phyloP scores from a whole-genome alignment of 2,797 vertebrate species.

The Darevskia mixta region DNA sequence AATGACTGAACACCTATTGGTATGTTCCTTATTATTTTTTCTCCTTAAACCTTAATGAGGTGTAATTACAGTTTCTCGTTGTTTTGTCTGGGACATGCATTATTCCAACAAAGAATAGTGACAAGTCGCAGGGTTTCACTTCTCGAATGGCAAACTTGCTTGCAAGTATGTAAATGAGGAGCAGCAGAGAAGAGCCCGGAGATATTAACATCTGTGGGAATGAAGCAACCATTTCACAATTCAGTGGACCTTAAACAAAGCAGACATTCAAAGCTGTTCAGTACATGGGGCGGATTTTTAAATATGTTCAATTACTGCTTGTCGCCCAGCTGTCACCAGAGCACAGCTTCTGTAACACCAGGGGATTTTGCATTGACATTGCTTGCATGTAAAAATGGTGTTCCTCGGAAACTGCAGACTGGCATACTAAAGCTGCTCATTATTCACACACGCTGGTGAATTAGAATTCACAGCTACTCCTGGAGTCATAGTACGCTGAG shows the following conservation, averaged over 20 bases:
- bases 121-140: slow-evolving; percentile 76
- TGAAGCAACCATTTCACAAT: slow-evolving; percentile 83
- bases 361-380: slow-evolving; percentile 70
- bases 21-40: slow-evolving; percentile 78
- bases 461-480: slow-evolving; percentile 43
- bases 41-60: slow-evolving; percentile 78
- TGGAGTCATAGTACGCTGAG: slow-evolving; percentile 28
- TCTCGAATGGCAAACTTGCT: slow-evolving; percentile 73
- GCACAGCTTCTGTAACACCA: slow-evolving; percentile 68
- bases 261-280: slow-evolving; percentile 81
- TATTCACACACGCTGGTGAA: slow-evolving; percentile 58
- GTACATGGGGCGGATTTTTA: slow-evolving; percentile 80
- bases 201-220: slow-evolving; percentile 85
- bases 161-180: slow-evolving; percentile 84
- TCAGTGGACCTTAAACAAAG: slow-evolving; percentile 85
- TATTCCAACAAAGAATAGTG: slow-evolving; percentile 70
- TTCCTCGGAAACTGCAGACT: slow-evolving; percentile 60
- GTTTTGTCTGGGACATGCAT: slow-evolving; percentile 74
- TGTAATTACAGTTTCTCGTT: slow-evolving; percentile 73
- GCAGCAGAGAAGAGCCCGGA: slow-evolving; percentile 82
- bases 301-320: slow-evolving; percentile 80
- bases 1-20: slow-evolving; percentile 72
- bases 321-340: slow-evolving; percentile 77
- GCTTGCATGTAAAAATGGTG: slow-evolving; percentile 64
- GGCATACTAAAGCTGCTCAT: slow-evolving; percentile 54